Percentiles rank a stretch among this genome's conserved stretches.
phyloP scores from a whole-genome alignment of 2,888 invertebrate genomes.

The Phengaris arion region DNA sequence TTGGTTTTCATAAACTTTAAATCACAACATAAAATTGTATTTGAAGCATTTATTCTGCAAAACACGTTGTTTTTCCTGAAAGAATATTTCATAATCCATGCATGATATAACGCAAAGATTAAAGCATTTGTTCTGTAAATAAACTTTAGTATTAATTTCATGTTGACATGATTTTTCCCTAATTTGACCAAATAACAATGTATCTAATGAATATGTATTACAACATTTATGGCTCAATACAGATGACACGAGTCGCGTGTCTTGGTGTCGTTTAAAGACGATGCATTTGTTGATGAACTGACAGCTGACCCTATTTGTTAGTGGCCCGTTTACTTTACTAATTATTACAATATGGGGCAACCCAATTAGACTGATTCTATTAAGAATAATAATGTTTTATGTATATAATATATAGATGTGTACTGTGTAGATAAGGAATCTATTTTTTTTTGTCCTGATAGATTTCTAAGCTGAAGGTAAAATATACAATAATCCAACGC shows the following conservation, averaged over 20 bases:
- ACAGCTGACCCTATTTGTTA: constrained; percentile 4
- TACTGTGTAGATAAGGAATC: background rate
- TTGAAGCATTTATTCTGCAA: no score
- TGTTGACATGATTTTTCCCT: background rate
- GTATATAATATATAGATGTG: constrained; percentile 3
- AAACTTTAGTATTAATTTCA: no score
- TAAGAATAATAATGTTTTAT: background rate
- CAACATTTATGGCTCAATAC: background rate
- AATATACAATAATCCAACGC: no score
- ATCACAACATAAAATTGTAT: no score
- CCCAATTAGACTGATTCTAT: background rate
- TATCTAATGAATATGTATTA: background rate
- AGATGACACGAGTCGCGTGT: constrained; percentile 17
- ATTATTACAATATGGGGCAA: constrained; percentile 8
- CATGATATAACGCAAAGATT: no score
- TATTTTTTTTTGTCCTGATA: no score
- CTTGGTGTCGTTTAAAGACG: constrained; percentile 14
- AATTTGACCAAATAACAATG: background rate
- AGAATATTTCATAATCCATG: no score
- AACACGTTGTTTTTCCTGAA: no score
- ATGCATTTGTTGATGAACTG: constrained; percentile 13
- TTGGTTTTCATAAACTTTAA: no score
- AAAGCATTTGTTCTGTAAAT: no score
- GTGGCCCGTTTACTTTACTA: background rate
- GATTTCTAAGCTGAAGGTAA: no score